Evolutionary conservation across 1,140 invertebrate genomes (phyloP).

Genomic region (Neelides sp.): DNA sequence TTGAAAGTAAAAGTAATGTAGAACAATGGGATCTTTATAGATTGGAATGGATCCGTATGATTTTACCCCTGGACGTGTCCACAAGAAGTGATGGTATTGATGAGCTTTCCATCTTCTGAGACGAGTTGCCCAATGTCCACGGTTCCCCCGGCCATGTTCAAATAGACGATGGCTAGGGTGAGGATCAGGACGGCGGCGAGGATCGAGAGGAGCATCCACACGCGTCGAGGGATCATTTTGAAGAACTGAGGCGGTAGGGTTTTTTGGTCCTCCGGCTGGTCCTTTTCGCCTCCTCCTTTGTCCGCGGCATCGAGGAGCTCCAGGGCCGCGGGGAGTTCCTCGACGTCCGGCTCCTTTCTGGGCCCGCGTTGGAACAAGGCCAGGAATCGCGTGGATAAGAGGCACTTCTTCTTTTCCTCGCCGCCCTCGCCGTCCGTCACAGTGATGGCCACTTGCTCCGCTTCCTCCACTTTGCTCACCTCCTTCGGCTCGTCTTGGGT

Average conservation of each 20-base stretch:
- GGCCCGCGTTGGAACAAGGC: not conserved
- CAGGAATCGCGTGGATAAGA: not conserved
- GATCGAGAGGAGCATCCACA: not conserved
- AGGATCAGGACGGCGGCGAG: not conserved
- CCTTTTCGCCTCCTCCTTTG: too few species aligned
- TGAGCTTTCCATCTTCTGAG: constrained; percentile 52
- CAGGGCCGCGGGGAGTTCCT: too few species aligned
- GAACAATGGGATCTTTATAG: not conserved
- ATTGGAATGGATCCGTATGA: not conserved
- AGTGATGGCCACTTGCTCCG: not conserved
- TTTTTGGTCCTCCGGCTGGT: too few species aligned
- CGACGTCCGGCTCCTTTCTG: too few species aligned
- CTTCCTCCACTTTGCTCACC: not conserved
- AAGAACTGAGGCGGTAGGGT: too few species aligned
- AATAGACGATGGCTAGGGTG: not conserved
- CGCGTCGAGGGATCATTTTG: too few species aligned
- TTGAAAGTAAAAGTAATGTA: constrained; percentile 1
- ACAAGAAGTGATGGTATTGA: constrained; percentile 59
- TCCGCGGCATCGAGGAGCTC: too few species aligned
- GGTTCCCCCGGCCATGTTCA: constrained; percentile 38
- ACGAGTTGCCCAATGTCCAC: constrained; percentile 18
- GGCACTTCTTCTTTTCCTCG: not conserved
- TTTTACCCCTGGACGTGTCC: constrained; percentile 59
- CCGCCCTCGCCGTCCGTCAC: not conserved
- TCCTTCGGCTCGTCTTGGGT: not conserved